Evolutionary conservation across 1,140 invertebrate genomes (phyloP).

Genomic region (Littorina saxatilis): DNA sequence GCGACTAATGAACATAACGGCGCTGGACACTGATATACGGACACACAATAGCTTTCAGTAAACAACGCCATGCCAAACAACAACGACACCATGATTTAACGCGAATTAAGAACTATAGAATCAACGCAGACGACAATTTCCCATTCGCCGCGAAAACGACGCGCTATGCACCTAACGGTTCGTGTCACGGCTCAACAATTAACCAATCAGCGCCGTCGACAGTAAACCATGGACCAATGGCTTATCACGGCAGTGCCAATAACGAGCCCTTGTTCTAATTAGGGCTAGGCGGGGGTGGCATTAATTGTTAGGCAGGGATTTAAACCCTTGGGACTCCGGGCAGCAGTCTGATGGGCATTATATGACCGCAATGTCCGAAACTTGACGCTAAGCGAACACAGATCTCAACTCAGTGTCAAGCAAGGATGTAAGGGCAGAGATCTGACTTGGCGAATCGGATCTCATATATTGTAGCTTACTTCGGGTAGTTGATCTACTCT

Average conservation of each 20-base stretch:
- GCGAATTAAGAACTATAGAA: too few relatives aligned
- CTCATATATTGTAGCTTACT: too few relatives aligned
- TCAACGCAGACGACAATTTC: too few relatives aligned
- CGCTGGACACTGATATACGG: too few relatives aligned
- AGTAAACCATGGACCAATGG: conserved; percentile 12
- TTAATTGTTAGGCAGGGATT: not conserved
- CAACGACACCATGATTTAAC: too few relatives aligned
- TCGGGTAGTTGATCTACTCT: too few relatives aligned
- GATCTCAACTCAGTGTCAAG: too few relatives aligned
- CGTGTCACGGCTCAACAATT: not conserved
- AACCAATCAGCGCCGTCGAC: conserved; percentile 1
- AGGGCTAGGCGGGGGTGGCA: not conserved
- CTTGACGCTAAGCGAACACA: conserved; percentile 7
- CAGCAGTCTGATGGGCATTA: not conserved
- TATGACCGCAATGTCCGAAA: not conserved
- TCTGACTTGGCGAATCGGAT: too few relatives aligned
- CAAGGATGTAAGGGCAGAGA: too few relatives aligned
- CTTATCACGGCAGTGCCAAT: not conserved
- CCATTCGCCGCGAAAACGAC: too few relatives aligned
- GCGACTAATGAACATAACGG: too few relatives aligned
- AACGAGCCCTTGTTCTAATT: not conserved
- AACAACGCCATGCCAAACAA: not conserved
- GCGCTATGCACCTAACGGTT: too few relatives aligned
- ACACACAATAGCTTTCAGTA: not conserved
- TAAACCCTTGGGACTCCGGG: not conserved